These are phyloP conservation scores for Pomatostomus ruficeps DNA, from an alignment of 2,113 vertebrate species.

Conservation along the genomic window DNA sequence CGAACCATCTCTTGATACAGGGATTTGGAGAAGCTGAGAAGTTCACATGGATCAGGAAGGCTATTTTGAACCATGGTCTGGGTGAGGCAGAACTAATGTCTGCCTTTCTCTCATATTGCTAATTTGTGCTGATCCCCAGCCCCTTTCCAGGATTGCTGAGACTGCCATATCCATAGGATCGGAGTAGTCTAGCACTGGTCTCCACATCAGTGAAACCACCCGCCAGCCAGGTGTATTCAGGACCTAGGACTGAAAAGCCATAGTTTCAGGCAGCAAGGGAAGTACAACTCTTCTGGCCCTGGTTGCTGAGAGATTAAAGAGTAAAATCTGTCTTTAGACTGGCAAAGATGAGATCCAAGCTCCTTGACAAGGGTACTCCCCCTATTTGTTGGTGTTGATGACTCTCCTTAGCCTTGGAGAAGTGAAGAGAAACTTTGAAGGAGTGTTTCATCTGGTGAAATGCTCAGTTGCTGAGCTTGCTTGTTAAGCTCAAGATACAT, in stretches of 20 bases:
- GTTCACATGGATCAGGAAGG: neutral
- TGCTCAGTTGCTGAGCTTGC: neutral
- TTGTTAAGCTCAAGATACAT: neutral
- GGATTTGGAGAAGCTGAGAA: neutral
- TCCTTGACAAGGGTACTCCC: neutral
- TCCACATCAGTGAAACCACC: neutral
- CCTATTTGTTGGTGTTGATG: neutral
- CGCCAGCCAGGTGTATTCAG: neutral
- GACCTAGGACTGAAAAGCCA: neutral
- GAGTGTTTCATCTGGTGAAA: neutral
- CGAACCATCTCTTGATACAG: accelerated
- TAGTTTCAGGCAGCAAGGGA: neutral
- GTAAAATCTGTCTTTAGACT: neutral
- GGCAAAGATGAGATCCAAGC: neutral
- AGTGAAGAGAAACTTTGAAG: neutral
- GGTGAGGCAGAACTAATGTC: neutral
- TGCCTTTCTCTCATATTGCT: neutral
- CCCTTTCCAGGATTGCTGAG: neutral
- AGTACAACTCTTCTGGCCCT: neutral
- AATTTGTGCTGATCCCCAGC: neutral
- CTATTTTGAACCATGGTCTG: neutral
- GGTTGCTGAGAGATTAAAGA: neutral
- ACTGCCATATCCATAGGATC: neutral
- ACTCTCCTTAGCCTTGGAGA: neutral
- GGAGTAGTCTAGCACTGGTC: neutral